Conservation (phyloP, 2,888 invertebrate genomes). For the Latrodectus elegans region DNA sequence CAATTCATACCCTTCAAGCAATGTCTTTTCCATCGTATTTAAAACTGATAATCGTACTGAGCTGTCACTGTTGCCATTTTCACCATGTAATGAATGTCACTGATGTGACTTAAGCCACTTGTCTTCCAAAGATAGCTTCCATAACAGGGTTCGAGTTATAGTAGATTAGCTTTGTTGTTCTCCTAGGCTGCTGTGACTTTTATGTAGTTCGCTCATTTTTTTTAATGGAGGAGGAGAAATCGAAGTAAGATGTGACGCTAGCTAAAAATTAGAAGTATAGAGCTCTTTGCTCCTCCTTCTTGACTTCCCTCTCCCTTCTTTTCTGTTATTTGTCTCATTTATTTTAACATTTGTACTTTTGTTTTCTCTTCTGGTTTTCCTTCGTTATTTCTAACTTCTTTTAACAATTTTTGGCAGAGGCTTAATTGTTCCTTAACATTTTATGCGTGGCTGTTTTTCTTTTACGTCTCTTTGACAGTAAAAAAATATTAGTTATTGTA, state of each 20-base stretch:
- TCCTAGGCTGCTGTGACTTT: slow-evolving; percentile 1
- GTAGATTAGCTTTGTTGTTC: slow-evolving; percentile 62
- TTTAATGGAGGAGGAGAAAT: slow-evolving; percentile 25
- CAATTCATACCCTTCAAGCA: too few relatives aligned
- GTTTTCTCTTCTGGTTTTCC: slow-evolving; percentile 23
- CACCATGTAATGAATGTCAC: too few relatives aligned
- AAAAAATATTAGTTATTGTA: slow-evolving; percentile 23
- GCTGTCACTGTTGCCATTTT: too few relatives aligned
- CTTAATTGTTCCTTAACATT: slow-evolving; percentile 56
- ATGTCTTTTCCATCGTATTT: too few relatives aligned
- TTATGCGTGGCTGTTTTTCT: background rate
- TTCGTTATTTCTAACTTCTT: slow-evolving; percentile 17
- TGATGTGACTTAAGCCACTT: too few relatives aligned
- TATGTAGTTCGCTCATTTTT: slow-evolving; percentile 13
- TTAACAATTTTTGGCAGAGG: slow-evolving; percentile 40
- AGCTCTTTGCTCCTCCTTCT: background rate
- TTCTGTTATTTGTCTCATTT: slow-evolving; percentile 47
- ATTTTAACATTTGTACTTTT: slow-evolving; percentile 47
- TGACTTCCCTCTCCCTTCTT: background rate
- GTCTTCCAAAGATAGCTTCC: background rate
- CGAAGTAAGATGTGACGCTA: slow-evolving; percentile 31
- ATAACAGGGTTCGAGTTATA: slow-evolving; percentile 47
- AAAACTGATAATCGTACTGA: too few relatives aligned
- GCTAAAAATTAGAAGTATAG: slow-evolving; percentile 60
- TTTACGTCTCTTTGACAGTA: slow-evolving; percentile 23